Percentiles rank a stretch among this genome's conserved stretches.
Evolutionary conservation across 2,888 invertebrate genomes (phyloP).

Genomic region (Pseudococcus longispinus): DNA sequence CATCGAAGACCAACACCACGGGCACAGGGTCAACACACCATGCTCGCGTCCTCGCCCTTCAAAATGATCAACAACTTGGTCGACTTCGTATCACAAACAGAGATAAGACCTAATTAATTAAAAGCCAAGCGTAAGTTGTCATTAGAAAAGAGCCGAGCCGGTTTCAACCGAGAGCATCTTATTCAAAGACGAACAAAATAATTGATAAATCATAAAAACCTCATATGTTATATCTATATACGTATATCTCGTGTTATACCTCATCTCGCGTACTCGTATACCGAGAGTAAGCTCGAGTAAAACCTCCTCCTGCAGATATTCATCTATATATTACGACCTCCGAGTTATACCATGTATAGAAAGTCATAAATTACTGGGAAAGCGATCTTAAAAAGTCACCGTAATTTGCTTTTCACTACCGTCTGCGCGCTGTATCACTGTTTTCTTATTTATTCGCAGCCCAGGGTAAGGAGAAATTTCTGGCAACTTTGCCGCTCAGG

Average conservation of each 20-base stretch:
- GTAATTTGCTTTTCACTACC: constrained; percentile 25
- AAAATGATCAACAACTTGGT: background rate
- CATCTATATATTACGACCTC: constrained; percentile 31
- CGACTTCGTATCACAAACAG: background rate
- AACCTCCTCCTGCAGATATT: background rate
- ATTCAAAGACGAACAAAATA: background rate
- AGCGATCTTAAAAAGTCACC: constrained; percentile 39
- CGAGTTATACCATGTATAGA: constrained; percentile 18
- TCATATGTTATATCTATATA: background rate
- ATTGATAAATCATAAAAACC: constrained; percentile 17
- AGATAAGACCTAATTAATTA: background rate
- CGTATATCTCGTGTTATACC: background rate
- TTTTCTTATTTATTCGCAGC: background rate
- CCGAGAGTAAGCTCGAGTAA: background rate
- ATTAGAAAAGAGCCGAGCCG: constrained; percentile 14
- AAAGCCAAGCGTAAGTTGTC: background rate
- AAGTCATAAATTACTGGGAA: constrained; percentile 43
- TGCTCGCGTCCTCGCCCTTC: background rate
- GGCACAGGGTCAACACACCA: background rate
- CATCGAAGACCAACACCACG: background rate
- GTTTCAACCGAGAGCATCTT: background rate
- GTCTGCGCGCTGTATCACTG: background rate
- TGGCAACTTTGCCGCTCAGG: background rate
- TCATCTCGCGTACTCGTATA: background rate
- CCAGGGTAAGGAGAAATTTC: background rate